Conservation (phyloP, 2,797 vertebrate genomes). For the Enteromius mattozi region DNA sequence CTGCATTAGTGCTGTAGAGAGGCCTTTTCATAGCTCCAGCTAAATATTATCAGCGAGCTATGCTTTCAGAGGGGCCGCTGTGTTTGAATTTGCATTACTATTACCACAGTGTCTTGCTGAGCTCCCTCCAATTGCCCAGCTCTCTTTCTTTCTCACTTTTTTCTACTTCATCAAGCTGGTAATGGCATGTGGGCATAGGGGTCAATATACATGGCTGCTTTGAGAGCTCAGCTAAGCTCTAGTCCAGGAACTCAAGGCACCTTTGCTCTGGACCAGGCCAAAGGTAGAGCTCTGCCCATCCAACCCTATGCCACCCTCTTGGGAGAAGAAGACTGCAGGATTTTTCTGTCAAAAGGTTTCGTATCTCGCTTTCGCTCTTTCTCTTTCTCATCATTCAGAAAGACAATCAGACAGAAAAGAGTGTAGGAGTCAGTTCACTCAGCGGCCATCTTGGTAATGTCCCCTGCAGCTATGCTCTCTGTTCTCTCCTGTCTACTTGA, state of each 20-base stretch:
- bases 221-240: conserved; percentile 23
- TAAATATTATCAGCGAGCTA: conserved; percentile 41
- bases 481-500: not conserved
- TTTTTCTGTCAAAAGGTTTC: conserved; percentile 36
- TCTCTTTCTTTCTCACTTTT: conserved; percentile 10
- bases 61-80: conserved; percentile 13
- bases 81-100: conserved; percentile 19
- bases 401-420: not conserved
- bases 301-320: conserved; percentile 23
- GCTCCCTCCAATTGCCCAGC: conserved; percentile 14
- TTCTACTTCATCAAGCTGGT: conserved; percentile 31
- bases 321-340: conserved; percentile 25
- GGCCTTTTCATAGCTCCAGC: conserved; percentile 29
- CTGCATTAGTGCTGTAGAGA: conserved; percentile 40
- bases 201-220: conserved; percentile 29
- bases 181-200: conserved; percentile 44
- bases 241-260: conserved; percentile 36
- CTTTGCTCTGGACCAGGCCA: conserved; percentile 24
- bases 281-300: conserved; percentile 30
- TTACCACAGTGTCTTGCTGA: conserved; percentile 8
- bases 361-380: not conserved
- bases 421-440: conserved; percentile 8
- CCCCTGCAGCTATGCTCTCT: not conserved
- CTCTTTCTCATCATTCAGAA: conserved; percentile 30
- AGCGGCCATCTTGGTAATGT: not conserved